A percentile compares a stretch with the other conserved stretches of the same genome.
Conservation (phyloP, 1,140 invertebrate species). For the Ganaspis sp. region DNA sequence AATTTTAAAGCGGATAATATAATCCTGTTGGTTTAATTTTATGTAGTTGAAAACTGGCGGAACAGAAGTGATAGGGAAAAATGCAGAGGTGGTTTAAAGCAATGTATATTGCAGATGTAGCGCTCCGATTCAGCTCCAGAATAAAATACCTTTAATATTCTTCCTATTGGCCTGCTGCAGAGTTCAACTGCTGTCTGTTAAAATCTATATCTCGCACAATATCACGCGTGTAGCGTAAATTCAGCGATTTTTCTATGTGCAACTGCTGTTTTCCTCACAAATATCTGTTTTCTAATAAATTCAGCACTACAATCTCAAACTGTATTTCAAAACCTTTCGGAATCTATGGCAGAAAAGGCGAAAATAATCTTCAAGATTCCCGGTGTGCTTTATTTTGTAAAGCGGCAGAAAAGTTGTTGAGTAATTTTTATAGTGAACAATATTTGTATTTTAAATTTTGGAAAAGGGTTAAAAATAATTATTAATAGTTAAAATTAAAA, state of each 20-base stretch:
- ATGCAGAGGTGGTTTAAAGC: not conserved
- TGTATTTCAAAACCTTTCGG: not conserved
- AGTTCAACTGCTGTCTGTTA: slow-evolving; percentile 17
- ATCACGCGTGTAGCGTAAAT: slow-evolving; percentile 18
- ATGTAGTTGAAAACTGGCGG: not conserved
- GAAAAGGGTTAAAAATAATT: no score
- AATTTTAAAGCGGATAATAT: not conserved
- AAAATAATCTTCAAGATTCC: not conserved
- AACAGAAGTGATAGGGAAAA: not conserved
- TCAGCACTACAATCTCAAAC: not conserved
- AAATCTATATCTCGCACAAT: slow-evolving; percentile 24
- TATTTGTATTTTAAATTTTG: no score
- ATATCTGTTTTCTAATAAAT: not conserved
- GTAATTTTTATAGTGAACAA: no score
- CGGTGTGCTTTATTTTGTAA: no score
- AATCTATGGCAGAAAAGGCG: not conserved
- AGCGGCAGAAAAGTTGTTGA: no score
- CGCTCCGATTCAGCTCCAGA: not conserved
- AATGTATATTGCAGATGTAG: slow-evolving; percentile 5
- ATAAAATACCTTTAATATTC: slow-evolving; percentile 29
- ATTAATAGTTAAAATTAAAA: no score
- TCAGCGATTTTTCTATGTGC: not conserved
- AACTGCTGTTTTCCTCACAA: slow-evolving; percentile 1
- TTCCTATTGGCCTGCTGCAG: not conserved
- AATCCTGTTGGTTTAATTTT: not conserved